phyloP scores from a whole-genome alignment of 1,140 invertebrate genomes.

The Lutraria rhynchaena region DNA sequence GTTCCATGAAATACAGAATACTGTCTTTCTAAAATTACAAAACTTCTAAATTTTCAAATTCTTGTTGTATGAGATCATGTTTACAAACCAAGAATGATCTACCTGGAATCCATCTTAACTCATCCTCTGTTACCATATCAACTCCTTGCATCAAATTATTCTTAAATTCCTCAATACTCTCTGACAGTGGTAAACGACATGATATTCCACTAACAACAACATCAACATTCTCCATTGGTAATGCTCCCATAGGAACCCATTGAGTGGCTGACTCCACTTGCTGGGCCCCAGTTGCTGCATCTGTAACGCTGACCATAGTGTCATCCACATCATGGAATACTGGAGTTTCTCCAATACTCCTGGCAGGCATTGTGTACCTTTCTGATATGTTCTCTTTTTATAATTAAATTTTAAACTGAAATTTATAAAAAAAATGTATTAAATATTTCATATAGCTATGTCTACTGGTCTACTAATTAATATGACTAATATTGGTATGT shows the following conservation, averaged over 20 bases:
- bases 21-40: background rate
- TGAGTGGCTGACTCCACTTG: background rate
- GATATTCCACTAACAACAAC: slow-evolving; percentile 94
- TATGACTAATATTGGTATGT: too few relatives aligned
- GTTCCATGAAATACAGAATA: too few relatives aligned
- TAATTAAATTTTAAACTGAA: background rate
- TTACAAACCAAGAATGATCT: background rate
- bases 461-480: too few relatives aligned
- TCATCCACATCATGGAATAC: background rate
- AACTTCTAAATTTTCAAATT: too few relatives aligned
- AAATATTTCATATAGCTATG: too few relatives aligned
- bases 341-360: slow-evolving; percentile 24
- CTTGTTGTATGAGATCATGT: too few relatives aligned
- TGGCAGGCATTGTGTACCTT: slow-evolving; percentile 31
- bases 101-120: slow-evolving; percentile 12
- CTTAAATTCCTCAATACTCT: slow-evolving; percentile 93
- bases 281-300: background rate
- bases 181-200: slow-evolving; percentile 93
- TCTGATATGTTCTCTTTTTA: background rate
- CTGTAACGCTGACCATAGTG: background rate
- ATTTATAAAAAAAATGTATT: too few relatives aligned
- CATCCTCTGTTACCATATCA: slow-evolving; percentile 87
- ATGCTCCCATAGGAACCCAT: background rate
- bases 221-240: slow-evolving; percentile 81
- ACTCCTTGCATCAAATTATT: slow-evolving; percentile 91